These are phyloP conservation scores for Polymixis flavicincta DNA, from an alignment of 2,888 invertebrate species.

Conservation along the genomic window DNA sequence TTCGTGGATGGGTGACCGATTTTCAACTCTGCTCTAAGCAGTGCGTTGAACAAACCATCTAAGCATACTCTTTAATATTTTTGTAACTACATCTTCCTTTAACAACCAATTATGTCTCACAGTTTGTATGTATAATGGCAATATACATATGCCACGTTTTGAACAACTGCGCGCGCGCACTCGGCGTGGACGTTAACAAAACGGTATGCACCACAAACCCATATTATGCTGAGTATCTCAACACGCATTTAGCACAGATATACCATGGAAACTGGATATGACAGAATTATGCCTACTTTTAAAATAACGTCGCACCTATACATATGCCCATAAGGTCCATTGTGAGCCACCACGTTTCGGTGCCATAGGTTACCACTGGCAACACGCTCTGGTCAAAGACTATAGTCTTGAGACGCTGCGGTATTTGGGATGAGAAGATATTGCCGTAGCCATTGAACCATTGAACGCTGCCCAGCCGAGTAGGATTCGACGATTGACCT, in stretches of 20 bases:
- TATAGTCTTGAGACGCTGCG: too few species aligned
- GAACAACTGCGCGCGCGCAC: background rate
- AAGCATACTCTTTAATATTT: background rate
- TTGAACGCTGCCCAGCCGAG: too few species aligned
- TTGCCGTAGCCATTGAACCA: too few species aligned
- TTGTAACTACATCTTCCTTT: background rate
- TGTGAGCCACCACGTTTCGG: too few species aligned
- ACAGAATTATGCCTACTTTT: background rate
- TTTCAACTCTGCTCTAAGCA: too few species aligned
- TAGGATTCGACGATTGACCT: too few species aligned
- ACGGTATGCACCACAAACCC: constrained; percentile 58
- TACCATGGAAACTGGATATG: constrained; percentile 23
- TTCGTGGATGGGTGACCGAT: too few species aligned
- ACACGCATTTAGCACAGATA: constrained; percentile 17
- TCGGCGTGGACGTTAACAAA: constrained; percentile 36
- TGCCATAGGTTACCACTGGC: too few species aligned
- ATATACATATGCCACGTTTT: background rate
- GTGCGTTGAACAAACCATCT: too few species aligned
- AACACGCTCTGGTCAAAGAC: too few species aligned
- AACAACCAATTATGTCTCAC: background rate
- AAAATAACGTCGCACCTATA: background rate
- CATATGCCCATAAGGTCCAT: too few species aligned
- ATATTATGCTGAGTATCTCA: constrained; percentile 50
- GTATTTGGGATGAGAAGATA: too few species aligned
- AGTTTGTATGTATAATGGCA: background rate